A percentile compares a stretch with the other conserved stretches of the same genome.
These are phyloP conservation scores for Cydia amplana DNA, from an alignment of 1,140 invertebrate species.

Conservation along the genomic window DNA sequence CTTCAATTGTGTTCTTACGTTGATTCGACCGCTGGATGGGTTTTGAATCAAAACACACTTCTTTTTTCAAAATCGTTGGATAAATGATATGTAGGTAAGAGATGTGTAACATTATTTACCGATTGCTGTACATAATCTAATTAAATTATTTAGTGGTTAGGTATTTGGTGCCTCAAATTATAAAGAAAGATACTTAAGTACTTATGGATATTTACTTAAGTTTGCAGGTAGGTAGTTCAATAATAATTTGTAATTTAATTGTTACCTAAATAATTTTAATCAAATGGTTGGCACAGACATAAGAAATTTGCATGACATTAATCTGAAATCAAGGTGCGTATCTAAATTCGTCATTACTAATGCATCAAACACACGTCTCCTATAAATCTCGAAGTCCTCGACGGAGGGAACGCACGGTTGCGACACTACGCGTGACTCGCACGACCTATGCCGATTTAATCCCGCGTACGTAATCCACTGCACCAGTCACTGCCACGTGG, in stretches of 20 bases:
- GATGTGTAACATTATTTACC: neutral
- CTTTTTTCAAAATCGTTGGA: slow-evolving; percentile 2
- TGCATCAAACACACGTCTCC: slow-evolving; percentile 10
- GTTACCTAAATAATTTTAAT: no score
- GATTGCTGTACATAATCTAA: no score
- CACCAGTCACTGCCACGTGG: slow-evolving; percentile 78
- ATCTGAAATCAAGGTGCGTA: slow-evolving; percentile 5
- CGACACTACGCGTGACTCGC: slow-evolving; percentile 44
- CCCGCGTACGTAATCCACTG: slow-evolving; percentile 72
- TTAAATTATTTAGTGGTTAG: no score
- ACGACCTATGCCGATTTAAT: slow-evolving; percentile 64
- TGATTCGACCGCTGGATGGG: slow-evolving; percentile 48
- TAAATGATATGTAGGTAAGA: neutral
- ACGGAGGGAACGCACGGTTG: slow-evolving; percentile 13
- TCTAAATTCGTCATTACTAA: slow-evolving; percentile 27
- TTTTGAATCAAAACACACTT: slow-evolving; percentile 42
- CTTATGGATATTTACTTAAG: no score
- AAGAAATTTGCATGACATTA: neutral
- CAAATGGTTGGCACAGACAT: neutral
- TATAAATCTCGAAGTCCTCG: slow-evolving; percentile 24
- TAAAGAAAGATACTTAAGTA: no score
- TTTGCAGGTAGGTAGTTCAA: no score
- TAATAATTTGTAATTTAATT: no score
- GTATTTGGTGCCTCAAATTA: no score
- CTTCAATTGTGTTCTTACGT: slow-evolving; percentile 63